Conservation (phyloP, 1,140 invertebrate genomes). For the Galendromus occidentalis region DNA sequence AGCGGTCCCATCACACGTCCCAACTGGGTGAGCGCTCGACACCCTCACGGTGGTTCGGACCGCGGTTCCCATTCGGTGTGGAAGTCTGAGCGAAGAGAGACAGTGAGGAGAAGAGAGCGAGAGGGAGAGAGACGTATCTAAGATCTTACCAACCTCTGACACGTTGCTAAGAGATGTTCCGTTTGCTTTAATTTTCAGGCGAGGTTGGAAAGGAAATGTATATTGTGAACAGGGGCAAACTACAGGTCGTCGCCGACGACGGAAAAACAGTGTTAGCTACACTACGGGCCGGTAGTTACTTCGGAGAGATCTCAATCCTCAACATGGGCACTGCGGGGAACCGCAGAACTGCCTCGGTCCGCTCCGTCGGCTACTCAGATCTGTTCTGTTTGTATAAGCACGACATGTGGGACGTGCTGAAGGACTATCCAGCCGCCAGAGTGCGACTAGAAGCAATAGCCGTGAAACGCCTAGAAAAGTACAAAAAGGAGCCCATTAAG, state of each 20-base stretch:
- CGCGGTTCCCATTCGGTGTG: too few species aligned
- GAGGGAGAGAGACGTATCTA: too few species aligned
- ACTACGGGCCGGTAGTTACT: constrained; percentile 89
- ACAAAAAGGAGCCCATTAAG: constrained; percentile 71
- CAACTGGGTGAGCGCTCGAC: too few species aligned
- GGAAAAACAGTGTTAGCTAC: constrained; percentile 89
- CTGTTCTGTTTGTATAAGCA: constrained; percentile 87
- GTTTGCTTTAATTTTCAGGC: constrained; percentile 39
- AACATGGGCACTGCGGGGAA: constrained; percentile 98
- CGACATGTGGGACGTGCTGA: constrained; percentile 97
- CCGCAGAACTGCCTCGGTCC: constrained; percentile 79
- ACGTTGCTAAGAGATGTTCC: background rate
- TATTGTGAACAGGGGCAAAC: constrained; percentile 84
- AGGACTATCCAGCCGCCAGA: constrained; percentile 89
- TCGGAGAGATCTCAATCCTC: constrained; percentile 97
- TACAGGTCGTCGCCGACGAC: constrained; percentile 92
- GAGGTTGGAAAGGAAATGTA: constrained; percentile 99
- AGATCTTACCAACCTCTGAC: too few species aligned
- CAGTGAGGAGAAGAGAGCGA: too few species aligned
- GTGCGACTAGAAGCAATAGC: constrained; percentile 91
- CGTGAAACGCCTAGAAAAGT: constrained; percentile 84
- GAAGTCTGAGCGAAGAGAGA: too few species aligned
- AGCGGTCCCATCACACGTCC: too few species aligned
- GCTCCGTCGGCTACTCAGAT: constrained; percentile 94
- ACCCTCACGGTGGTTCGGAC: too few species aligned